Base-by-base conservation (phyloP, 2,113 vertebrate genomes). In the Micronycteris hirsuta region DNA sequence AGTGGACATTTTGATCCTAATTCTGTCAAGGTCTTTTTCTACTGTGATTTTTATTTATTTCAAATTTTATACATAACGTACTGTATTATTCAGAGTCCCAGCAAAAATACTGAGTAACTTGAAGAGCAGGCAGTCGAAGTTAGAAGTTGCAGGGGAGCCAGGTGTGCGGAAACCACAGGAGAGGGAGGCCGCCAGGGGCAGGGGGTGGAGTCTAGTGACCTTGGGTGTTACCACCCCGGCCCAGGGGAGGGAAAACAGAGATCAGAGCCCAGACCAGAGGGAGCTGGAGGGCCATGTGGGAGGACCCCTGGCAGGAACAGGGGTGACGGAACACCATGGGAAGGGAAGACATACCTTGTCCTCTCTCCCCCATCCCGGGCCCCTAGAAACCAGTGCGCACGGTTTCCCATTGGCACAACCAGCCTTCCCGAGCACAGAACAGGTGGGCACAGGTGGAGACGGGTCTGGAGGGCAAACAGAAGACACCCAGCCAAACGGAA, bases 41-140 rank as follows among this genome's bases (percentile, higher is more conserved):
- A 49, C 14, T 36, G 14, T 47, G 86, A 54, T 65, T 94, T 95
- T 91, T 45, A 65, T 67, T 88, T 81, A 43, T 76, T 86, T 92
- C 78, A 52, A 71, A 49, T 76, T 86, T 26, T 71, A n/a, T 24
- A 73, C 36, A 1, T 41, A 43, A 71, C 0, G 1, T 36, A 54
- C 54, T 43, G 4, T 77, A n/a, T 71, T 82, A 52, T 16, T 58
- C 13, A 78, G 3, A 86, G 33, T 45, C 28, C 5, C 31, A 41
- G 20, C 33, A 91, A 82, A 73, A 56, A 81, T 13, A n/a, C 1
- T 17, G 73, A 86, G 31, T 56, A 84, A 81, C 20, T 9, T 45
- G 54, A 71, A 83, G 70, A 81, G 52, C 71, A 6, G 58, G 70
- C 56, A 24, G 67, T 78, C 2, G 45, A 93, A 93, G 65, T 45